Percentiles rank a stretch among this genome's conserved stretches.
Conservation (phyloP, 1,140 invertebrate genomes). For the Drosophila carrolli region DNA sequence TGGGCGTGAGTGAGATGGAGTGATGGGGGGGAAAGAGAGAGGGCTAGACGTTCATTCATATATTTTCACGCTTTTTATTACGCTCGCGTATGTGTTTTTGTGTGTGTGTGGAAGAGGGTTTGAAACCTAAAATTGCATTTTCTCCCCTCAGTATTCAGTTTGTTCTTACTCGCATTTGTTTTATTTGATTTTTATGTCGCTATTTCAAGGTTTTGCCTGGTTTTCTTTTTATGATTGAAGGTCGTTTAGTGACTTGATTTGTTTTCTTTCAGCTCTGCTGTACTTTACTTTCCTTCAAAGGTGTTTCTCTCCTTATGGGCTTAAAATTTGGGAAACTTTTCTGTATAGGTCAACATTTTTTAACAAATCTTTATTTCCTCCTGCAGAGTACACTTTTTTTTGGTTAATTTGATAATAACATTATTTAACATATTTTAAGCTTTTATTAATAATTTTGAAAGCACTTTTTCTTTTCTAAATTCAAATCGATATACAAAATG, state of each 20-base stretch:
- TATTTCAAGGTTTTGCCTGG: slow-evolving; percentile 47
- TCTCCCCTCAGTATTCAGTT: slow-evolving; percentile 35
- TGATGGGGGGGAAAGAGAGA: slow-evolving; percentile 3
- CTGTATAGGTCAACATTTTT: background rate
- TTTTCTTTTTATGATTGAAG: slow-evolving; percentile 72
- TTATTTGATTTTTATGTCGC: slow-evolving; percentile 30
- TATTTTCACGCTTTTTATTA: slow-evolving; percentile 59
- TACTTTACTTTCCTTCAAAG: background rate
- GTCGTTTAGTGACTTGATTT: slow-evolving; percentile 50
- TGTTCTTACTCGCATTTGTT: slow-evolving; percentile 32
- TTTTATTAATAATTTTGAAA: no score
- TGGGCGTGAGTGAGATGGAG: slow-evolving; percentile 12
- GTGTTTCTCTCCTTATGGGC: background rate
- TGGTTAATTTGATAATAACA: no score
- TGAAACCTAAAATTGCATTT: slow-evolving; percentile 71
- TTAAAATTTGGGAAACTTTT: background rate
- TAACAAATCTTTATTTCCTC: no score
- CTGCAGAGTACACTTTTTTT: no score
- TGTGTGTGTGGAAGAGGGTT: slow-evolving; percentile 26
- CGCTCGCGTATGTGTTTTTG: slow-evolving; percentile 1
- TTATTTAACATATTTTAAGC: no score
- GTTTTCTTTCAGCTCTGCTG: background rate
- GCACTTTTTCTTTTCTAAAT: no score
- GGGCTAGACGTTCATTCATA: slow-evolving; percentile 61
- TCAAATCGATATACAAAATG: no score